Conservation (phyloP, 2,888 invertebrate genomes). For the Hirtodrosophila histrioides region DNA sequence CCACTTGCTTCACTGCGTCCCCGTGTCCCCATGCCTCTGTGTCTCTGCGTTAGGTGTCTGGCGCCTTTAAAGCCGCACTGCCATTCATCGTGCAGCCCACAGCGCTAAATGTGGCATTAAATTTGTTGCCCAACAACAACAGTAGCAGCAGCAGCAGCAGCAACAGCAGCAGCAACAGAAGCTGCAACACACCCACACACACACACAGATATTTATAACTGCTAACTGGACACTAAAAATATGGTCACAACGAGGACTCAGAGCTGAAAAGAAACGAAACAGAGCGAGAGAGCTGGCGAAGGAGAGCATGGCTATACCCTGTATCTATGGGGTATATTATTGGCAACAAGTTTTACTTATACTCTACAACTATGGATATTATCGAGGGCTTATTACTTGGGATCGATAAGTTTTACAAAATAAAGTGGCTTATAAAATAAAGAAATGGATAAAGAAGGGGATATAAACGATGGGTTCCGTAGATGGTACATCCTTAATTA, state of each 20-base stretch:
- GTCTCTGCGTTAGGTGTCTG: slow-evolving; percentile 32
- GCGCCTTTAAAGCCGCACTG: slow-evolving; percentile 46
- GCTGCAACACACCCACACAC: slow-evolving; percentile 28
- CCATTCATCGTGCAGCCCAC: slow-evolving; percentile 53
- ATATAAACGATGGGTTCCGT: no score
- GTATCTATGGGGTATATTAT: not conserved
- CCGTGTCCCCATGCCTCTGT: not conserved
- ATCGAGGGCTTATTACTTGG: no score
- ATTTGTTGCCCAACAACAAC: slow-evolving; percentile 62
- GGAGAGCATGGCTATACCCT: slow-evolving; percentile 1
- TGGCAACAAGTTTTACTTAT: no score
- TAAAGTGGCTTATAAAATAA: no score
- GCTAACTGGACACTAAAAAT: slow-evolving; percentile 72
- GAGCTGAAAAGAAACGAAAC: not conserved
- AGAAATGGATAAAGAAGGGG: no score
- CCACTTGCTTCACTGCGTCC: no score
- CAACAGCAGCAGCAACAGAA: slow-evolving; percentile 18
- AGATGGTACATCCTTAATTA: no score
- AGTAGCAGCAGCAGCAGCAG: slow-evolving; percentile 20
- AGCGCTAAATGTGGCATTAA: slow-evolving; percentile 76
- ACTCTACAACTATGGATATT: no score
- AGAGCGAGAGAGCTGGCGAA: not conserved
- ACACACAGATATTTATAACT: slow-evolving; percentile 35
- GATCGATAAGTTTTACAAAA: no score
- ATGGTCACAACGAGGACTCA: slow-evolving; percentile 48